Conservation (phyloP, 2,113 vertebrate species). For the Tinamus guttatus region DNA sequence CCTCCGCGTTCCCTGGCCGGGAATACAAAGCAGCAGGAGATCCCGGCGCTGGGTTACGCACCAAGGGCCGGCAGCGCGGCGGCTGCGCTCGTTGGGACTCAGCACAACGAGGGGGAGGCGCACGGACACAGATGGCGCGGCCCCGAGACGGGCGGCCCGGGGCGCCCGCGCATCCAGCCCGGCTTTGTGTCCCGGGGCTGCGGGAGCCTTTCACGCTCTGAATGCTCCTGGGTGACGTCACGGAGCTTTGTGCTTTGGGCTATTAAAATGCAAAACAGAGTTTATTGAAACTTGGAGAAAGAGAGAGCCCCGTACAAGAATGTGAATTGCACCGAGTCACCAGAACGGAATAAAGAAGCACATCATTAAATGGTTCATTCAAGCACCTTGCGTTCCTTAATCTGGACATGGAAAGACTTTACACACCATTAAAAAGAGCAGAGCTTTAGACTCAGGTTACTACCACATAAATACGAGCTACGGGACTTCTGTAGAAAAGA, state of each 20-base stretch:
- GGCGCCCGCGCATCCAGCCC: background rate
- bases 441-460: background rate
- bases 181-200: too few relatives aligned
- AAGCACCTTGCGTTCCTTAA: constrained; percentile 21
- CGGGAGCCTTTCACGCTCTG: rapidly evolving
- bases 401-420: background rate
- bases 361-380: constrained; percentile 33
- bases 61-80: too few relatives aligned
- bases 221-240: background rate
- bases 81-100: too few relatives aligned
- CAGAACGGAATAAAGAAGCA: constrained; percentile 8
- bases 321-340: background rate
- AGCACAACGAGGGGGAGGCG: too few relatives aligned
- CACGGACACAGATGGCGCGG: too few relatives aligned
- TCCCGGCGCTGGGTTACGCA: background rate
- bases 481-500: background rate
- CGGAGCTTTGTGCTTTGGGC: background rate
- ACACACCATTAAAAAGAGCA: background rate
- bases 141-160: too few relatives aligned
- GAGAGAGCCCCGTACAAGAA: background rate
- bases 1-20: background rate
- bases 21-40: background rate
- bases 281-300: background rate
- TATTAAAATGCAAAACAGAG: constrained; percentile 55
- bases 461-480: background rate